Base-by-base conservation (phyloP, 2,888 invertebrate genomes). In the Phaedon cochleariae region DNA sequence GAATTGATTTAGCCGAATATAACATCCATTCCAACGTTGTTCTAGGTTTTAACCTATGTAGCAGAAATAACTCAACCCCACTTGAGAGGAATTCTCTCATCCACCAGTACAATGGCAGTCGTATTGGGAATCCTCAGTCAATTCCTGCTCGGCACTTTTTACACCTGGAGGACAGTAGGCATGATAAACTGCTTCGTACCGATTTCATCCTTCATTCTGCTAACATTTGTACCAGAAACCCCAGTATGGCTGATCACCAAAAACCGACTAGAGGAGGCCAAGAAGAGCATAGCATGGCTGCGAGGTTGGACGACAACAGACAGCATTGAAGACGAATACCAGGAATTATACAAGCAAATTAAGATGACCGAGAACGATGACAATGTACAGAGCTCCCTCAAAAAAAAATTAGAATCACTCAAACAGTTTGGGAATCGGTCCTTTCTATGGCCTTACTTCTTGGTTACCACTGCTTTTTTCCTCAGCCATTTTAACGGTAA, bases 1-100 rank as follows among this genome's bases (percentile, higher is more conserved):
- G n/a, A n/a, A n/a, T n/a, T n/a, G n/a, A n/a, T n/a, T n/a, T n/a
- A n/a, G n/a, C n/a, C n/a, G n/a, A n/a, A 51, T 5, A 21, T 10
- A 51, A 21, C 9, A 6, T 21, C 21, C 3, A 26, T 15, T 29
- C 7, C 3, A 9, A 59, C 51, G 17, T 54, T 21, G 59, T 71
- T 68, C 26, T 76, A 91, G 91, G 90, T 93, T 29, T 82, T 94
- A 74, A 93, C 93, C 0, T 94, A 94, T 80, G 93, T 94, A 12
- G 93, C 94, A 4, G 94, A 94, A 84, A 89, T 94, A 55, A 92
- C 93, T 0, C 90, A 93, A 79, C 93, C 94, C 0, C 90, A 92
- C 76, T 86, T 93, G 37, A 87, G 94, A 29, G 94, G 94, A 1
- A 86, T 90, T 73, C 84, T 92, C 1, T 86, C 92, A 0, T 92